A percentile compares a stretch with the other conserved stretches of the same genome.
These are phyloP conservation scores for Platycercus adscitus DNA, from an alignment of 2,113 vertebrate genomes.

Conservation along the genomic window DNA sequence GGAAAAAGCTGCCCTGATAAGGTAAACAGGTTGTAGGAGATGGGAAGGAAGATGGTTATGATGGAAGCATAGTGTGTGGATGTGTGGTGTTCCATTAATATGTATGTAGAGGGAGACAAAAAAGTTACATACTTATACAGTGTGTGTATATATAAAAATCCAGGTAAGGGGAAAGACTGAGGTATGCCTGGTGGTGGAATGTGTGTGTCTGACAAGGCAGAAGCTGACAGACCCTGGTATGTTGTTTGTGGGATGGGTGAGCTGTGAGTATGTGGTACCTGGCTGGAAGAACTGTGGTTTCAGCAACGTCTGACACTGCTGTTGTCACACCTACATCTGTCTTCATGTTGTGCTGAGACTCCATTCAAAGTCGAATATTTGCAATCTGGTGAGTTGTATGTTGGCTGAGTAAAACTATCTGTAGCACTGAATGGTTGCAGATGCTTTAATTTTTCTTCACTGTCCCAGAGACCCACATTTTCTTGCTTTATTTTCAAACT, in stretches of 20 bases:
- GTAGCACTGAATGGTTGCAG: not conserved
- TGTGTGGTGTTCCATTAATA: not conserved
- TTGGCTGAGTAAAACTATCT: not conserved
- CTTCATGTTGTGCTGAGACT: not conserved
- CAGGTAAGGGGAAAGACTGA: not conserved
- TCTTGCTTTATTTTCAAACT: not conserved
- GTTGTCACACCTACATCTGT: not conserved
- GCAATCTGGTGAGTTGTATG: not conserved
- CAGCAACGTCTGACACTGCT: not conserved
- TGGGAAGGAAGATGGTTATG: not conserved
- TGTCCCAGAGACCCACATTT: not conserved
- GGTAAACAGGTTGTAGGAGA: not conserved
- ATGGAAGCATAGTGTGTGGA: not conserved
- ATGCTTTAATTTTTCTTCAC: not conserved
- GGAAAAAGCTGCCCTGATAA: not conserved
- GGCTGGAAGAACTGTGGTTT: not conserved
- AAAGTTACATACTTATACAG: not conserved
- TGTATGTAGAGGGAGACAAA: not conserved
- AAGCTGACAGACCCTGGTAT: not conserved
- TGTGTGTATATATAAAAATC: not conserved
- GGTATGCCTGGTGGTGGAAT: not conserved
- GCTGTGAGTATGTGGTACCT: not conserved
- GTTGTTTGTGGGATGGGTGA: not conserved
- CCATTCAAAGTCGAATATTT: not conserved
- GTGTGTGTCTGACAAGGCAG: not conserved